Conservation (phyloP, 2,113 vertebrate species). For the Myiagra hebetior region DNA sequence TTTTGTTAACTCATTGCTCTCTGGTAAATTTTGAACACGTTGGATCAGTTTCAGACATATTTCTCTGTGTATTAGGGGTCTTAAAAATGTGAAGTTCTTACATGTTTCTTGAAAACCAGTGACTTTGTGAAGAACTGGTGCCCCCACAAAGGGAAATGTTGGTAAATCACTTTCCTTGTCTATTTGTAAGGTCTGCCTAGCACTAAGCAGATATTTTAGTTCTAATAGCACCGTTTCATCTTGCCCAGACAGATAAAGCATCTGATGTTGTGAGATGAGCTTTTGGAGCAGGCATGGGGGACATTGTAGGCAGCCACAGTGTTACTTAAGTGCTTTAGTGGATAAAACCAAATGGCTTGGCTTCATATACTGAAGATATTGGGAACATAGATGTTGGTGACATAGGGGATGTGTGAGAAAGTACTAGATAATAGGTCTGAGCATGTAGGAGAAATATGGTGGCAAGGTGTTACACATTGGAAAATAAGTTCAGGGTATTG, state of each 20-base stretch:
- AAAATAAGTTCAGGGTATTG: background rate
- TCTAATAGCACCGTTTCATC: background rate
- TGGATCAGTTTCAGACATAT: background rate
- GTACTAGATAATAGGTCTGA: background rate
- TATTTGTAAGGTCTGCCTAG: background rate
- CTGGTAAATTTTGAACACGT: background rate
- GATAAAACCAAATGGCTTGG: background rate
- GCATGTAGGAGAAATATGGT: background rate
- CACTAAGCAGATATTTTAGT: background rate
- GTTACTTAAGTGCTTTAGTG: background rate
- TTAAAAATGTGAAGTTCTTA: background rate
- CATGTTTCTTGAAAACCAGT: background rate
- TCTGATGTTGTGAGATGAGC: background rate
- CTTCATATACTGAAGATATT: background rate
- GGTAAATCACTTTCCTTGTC: background rate
- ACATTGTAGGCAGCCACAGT: fast-evolving
- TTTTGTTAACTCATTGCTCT: background rate
- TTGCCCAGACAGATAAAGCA: background rate
- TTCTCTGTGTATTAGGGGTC: background rate
- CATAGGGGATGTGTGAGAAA: background rate
- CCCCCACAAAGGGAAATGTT: background rate
- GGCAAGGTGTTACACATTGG: no score
- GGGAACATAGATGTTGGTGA: background rate
- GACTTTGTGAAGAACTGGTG: background rate
- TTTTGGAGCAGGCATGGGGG: background rate